Evolutionary conservation across 64 coral and sea anemone genomes (phyloP).

Genomic region (Exaiptasia diaphana): DNA sequence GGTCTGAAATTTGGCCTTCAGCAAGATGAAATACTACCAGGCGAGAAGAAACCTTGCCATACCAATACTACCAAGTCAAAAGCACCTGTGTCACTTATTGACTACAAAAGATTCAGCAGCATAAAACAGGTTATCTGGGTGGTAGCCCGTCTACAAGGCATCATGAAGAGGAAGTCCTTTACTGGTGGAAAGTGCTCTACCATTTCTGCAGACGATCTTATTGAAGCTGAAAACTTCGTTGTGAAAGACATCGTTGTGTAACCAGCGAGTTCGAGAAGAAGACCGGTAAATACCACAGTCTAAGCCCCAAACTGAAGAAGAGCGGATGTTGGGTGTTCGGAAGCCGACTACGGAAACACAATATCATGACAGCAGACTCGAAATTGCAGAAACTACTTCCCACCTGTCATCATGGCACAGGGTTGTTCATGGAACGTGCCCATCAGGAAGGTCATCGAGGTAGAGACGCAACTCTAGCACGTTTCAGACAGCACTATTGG

Average conservation of each 20-base stretch:
- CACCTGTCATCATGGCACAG: conserved; percentile 35
- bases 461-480: conserved; percentile 44
- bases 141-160: conserved; percentile 32
- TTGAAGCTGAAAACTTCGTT: conserved; percentile 51
- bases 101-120: conserved; percentile 36
- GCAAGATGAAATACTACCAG: conserved; percentile 43
- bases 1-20: conserved; percentile 16
- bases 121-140: conserved; percentile 45
- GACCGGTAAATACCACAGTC: conserved; percentile 31
- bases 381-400: conserved; percentile 49
- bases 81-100: background rate
- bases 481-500: conserved; percentile 57
- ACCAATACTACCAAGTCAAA: conserved; percentile 37
- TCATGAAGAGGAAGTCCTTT: conserved; percentile 53
- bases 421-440: conserved; percentile 56
- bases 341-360: conserved; percentile 35
- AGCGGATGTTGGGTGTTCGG: conserved; percentile 47
- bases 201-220: conserved; percentile 18
- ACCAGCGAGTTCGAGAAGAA: conserved; percentile 8
- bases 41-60: conserved; percentile 44
- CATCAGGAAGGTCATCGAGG: conserved; percentile 48
- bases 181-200: conserved; percentile 1
- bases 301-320: conserved; percentile 25
- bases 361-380: conserved; percentile 49
- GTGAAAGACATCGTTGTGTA: conserved; percentile 57